These are phyloP conservation scores for Mylabris sibirica DNA, from an alignment of 2,888 invertebrate genomes.

Conservation along the genomic window DNA sequence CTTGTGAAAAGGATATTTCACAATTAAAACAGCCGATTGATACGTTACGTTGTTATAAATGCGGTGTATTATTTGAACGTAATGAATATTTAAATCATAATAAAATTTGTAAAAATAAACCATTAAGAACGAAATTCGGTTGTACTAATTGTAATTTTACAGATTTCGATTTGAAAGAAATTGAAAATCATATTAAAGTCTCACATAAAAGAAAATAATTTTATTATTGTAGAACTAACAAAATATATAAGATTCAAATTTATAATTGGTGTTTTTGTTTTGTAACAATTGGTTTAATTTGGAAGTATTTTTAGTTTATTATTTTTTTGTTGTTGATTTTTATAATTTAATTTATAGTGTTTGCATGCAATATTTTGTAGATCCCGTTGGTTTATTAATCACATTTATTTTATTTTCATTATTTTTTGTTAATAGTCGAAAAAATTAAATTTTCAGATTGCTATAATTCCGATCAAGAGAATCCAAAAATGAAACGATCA, in stretches of 20 bases:
- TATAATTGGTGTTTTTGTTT: neutral
- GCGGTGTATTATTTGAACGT: slow-evolving; percentile 51
- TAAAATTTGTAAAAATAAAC: slow-evolving; percentile 46
- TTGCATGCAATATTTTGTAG: slow-evolving; percentile 19
- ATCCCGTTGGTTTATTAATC: slow-evolving; percentile 13
- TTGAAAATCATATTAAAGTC: slow-evolving; percentile 48
- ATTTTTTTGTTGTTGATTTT: slow-evolving; percentile 13
- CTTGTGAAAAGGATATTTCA: slow-evolving; percentile 45
- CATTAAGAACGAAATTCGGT: slow-evolving; percentile 48
- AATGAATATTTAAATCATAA: slow-evolving; percentile 46
- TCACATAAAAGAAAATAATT: slow-evolving; percentile 33
- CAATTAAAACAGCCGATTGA: slow-evolving; percentile 51
- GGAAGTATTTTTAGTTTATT: slow-evolving; percentile 15
- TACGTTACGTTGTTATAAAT: slow-evolving; percentile 52
- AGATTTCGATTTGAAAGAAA: slow-evolving; percentile 46
- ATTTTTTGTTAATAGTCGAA: neutral
- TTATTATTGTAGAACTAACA: neutral
- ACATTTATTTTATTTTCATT: slow-evolving; percentile 18
- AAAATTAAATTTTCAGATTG: slow-evolving; percentile 25
- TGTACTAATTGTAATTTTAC: slow-evolving; percentile 54
- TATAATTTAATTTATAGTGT: slow-evolving; percentile 15
- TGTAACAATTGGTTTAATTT: neutral
- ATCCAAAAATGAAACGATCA: slow-evolving; percentile 36
- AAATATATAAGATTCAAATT: neutral
- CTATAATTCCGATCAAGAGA: slow-evolving; percentile 39